Conservation (phyloP, 2,888 invertebrate genomes). For the Caenorhabditis angaria region DNA sequence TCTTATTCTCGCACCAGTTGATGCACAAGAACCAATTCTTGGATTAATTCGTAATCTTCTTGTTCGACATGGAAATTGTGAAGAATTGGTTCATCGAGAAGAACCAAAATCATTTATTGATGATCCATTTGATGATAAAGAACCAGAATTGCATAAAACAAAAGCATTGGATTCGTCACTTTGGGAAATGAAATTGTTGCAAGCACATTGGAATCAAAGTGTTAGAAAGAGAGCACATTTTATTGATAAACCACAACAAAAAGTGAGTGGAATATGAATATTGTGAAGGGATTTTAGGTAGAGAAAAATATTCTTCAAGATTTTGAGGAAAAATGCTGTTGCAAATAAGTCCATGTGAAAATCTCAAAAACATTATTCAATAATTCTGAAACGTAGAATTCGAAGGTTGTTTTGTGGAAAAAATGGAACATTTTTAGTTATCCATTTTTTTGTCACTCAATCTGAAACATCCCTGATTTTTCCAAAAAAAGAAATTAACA, state of each 20-base stretch:
- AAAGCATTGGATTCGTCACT: conserved; percentile 87
- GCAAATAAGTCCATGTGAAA: no score
- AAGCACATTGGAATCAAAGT: conserved; percentile 56
- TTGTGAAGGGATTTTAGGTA: conserved; percentile 16
- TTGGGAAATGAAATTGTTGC: conserved; percentile 82
- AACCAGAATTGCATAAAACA: conserved; percentile 82
- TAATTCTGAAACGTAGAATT: no score
- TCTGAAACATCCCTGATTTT: no score
- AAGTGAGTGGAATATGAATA: conserved; percentile 7
- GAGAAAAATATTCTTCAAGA: no score
- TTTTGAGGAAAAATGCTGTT: no score
- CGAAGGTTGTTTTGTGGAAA: no score
- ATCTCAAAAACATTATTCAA: no score
- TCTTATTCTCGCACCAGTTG: conserved; percentile 84
- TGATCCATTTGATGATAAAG: conserved; percentile 88
- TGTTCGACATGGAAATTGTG: conserved; percentile 83
- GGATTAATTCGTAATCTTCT: conserved; percentile 87
- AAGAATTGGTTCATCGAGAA: conserved; percentile 67
- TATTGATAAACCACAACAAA: conserved; percentile 48
- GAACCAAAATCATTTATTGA: conserved; percentile 60
- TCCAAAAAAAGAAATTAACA: no score
- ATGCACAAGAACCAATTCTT: conserved; percentile 80
- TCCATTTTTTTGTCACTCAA: no score
- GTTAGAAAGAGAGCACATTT: conserved; percentile 57
- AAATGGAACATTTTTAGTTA: no score